These are phyloP conservation scores for Leptothorax acervorum DNA, from an alignment of 2,888 invertebrate genomes.

Conservation along the genomic window DNA sequence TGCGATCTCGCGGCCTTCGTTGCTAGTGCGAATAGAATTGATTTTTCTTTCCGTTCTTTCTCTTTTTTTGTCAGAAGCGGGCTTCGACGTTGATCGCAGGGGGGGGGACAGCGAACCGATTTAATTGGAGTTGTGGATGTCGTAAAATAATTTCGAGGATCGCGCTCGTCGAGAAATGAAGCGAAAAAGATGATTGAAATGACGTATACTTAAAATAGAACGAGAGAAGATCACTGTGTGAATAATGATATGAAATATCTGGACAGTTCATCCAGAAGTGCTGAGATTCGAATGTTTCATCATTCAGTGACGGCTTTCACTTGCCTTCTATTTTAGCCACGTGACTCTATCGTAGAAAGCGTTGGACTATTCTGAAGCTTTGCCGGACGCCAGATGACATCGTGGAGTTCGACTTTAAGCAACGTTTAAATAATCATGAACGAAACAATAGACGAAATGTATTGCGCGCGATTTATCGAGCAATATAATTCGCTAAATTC, in stretches of 20 bases:
- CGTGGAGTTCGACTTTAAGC: neutral
- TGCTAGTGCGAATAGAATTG: slow-evolving; percentile 76
- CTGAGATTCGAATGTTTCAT: slow-evolving; percentile 14
- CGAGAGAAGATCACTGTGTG: neutral
- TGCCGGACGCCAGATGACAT: neutral
- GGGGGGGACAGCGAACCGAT: neutral
- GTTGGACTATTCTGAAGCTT: slow-evolving; percentile 9
- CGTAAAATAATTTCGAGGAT: neutral
- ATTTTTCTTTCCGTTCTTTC: slow-evolving; percentile 57
- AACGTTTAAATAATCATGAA: slow-evolving; percentile 20
- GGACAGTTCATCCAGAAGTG: neutral
- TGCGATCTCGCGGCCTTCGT: slow-evolving; percentile 83
- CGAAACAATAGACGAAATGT: neutral
- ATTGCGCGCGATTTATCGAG: neutral
- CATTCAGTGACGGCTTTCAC: slow-evolving; percentile 10
- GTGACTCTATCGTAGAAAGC: slow-evolving; percentile 4
- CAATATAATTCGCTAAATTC: neutral
- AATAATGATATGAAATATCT: slow-evolving; percentile 7
- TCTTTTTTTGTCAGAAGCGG: neutral
- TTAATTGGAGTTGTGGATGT: neutral
- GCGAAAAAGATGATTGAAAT: neutral
- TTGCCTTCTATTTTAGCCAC: slow-evolving; percentile 17
- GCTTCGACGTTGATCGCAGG: neutral
- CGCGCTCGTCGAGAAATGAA: neutral
- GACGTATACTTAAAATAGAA: neutral